Percentiles rank a stretch among this genome's conserved stretches.
phyloP scores from a whole-genome alignment of 2,797 vertebrate genomes.

The Enteromius anoplus region DNA sequence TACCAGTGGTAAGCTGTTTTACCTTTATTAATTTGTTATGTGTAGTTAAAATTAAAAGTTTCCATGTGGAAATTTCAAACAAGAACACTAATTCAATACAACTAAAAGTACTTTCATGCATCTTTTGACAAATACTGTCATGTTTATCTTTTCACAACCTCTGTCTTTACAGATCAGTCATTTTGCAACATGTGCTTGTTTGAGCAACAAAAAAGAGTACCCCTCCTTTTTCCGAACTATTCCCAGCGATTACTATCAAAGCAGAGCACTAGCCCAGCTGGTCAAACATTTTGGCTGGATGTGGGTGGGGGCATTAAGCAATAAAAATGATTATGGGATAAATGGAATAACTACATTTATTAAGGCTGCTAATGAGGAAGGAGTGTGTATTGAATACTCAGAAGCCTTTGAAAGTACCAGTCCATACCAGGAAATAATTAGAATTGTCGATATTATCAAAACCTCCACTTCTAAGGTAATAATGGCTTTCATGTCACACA shows the following conservation, averaged over 20 bases:
- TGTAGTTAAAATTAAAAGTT: not conserved
- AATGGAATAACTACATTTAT: conserved; percentile 73
- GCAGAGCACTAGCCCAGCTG: conserved; percentile 76
- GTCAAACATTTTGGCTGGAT: conserved; percentile 78
- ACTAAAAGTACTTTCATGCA: not conserved
- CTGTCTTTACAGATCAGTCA: conserved; percentile 74
- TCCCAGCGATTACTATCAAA: conserved; percentile 80
- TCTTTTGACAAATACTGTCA: not conserved
- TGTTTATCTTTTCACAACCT: not conserved
- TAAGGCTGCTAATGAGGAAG: conserved; percentile 70
- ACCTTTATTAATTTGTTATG: not conserved
- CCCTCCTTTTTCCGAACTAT: conserved; percentile 81
- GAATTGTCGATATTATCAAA: conserved; percentile 69
- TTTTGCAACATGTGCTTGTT: conserved; percentile 79
- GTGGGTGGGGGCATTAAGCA: conserved; percentile 78
- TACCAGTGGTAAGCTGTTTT: conserved; percentile 76
- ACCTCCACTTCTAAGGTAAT: conserved; percentile 75
- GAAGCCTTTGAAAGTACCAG: conserved; percentile 75
- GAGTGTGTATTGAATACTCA: conserved; percentile 78
- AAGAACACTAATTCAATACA: not conserved
- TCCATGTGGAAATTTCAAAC: not conserved
- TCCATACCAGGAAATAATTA: conserved; percentile 65
- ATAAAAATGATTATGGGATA: conserved; percentile 75
- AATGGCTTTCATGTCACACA: conserved; percentile 76
- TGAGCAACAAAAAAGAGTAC: conserved; percentile 75